Evolutionary conservation across 1,140 invertebrate genomes (phyloP).

Genomic region (Heterodera schachtii): DNA sequence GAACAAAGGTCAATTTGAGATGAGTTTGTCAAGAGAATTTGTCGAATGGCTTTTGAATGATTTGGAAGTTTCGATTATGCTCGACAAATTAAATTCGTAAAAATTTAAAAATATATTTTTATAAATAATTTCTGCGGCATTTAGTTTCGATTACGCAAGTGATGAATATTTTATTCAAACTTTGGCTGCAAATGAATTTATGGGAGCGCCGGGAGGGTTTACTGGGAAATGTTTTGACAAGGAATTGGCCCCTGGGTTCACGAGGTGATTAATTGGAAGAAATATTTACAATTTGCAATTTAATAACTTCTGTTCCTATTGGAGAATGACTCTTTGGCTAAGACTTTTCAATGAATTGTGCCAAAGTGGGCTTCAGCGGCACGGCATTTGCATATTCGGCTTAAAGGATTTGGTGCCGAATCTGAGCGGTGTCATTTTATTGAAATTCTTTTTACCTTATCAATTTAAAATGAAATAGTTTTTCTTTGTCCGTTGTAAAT

Average conservation of each 20-base stretch:
- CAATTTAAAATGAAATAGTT: too few species aligned
- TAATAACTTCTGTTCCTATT: not conserved
- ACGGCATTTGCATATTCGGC: slow-evolving; percentile 50
- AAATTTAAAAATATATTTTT: too few species aligned
- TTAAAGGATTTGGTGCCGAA: slow-evolving; percentile 45
- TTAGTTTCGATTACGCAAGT: slow-evolving; percentile 14
- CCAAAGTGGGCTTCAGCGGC: not conserved
- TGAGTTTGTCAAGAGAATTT: slow-evolving; percentile 21
- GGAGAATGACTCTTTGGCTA: slow-evolving; percentile 3
- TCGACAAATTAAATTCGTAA: slow-evolving; percentile 36
- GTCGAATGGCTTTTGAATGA: slow-evolving; percentile 48
- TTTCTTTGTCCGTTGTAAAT: not conserved
- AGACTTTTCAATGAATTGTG: not conserved
- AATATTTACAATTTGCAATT: not conserved
- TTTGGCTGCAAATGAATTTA: slow-evolving; percentile 37
- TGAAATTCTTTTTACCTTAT: too few species aligned
- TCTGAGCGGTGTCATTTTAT: not conserved
- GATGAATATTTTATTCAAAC: slow-evolving; percentile 40
- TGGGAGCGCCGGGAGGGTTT: slow-evolving; percentile 45
- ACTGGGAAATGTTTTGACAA: slow-evolving; percentile 41
- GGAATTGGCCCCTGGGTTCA: slow-evolving; percentile 17
- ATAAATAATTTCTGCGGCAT: not conserved
- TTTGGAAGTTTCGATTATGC: slow-evolving; percentile 32
- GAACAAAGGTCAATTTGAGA: slow-evolving; percentile 44
- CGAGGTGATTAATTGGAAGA: slow-evolving; percentile 17